Evolutionary conservation across 1,140 invertebrate genomes (phyloP).

Genomic region (Neodiprion lecontei): DNA sequence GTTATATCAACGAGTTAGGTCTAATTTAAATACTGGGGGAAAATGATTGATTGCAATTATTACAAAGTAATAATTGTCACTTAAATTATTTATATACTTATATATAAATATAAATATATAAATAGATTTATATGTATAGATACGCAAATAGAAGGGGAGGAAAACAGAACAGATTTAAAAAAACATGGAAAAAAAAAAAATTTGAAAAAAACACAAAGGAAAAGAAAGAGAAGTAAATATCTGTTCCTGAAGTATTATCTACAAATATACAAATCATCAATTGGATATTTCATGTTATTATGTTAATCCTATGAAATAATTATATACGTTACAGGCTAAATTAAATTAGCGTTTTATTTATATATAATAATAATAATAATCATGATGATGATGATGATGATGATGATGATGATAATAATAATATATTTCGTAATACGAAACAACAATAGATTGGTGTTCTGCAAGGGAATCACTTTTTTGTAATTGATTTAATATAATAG

Average conservation of each 20-base stretch:
- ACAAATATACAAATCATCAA: slow-evolving; percentile 1
- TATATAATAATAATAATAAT: too few relatives aligned
- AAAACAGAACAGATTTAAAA: neutral
- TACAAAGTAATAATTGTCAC: too few relatives aligned
- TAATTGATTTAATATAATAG: neutral
- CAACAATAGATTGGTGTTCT: neutral
- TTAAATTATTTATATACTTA: too few relatives aligned
- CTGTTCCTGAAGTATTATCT: neutral
- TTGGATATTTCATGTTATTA: neutral
- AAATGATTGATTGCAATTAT: too few relatives aligned
- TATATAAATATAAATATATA: slow-evolving; percentile 1
- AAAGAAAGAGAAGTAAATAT: neutral
- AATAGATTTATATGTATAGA: neutral
- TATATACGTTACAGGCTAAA: neutral
- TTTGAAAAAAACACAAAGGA: neutral
- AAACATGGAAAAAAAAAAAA: too few relatives aligned
- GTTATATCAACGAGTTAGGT: too few relatives aligned
- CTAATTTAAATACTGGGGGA: too few relatives aligned
- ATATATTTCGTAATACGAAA: slow-evolving; percentile 3
- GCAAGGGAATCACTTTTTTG: neutral
- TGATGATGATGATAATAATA: neutral
- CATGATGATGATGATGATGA: too few relatives aligned
- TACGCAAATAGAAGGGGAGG: too few relatives aligned
- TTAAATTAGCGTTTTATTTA: slow-evolving; percentile 3
- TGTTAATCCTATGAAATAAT: neutral